Percentiles rank a stretch among this genome's conserved stretches.
phyloP scores from a whole-genome alignment of 1,140 invertebrate species.

The Penaeus indicus region DNA sequence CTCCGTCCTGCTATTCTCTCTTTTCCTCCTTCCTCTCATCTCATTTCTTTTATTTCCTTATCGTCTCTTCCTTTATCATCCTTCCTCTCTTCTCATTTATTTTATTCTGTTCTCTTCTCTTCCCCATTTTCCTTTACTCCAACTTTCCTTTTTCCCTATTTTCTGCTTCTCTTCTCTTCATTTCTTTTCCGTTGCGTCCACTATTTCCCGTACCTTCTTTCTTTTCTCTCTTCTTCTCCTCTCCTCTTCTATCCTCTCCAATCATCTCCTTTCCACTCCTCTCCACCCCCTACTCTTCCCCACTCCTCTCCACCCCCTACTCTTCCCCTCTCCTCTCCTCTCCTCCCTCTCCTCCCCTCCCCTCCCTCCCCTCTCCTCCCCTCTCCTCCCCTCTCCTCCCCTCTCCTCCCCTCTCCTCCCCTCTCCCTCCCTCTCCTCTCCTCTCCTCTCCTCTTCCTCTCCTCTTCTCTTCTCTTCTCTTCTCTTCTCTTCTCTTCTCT shows the following conservation, averaged over 20 bases:
- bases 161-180: no score
- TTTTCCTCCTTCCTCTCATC: no score
- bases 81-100: no score
- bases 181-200: no score
- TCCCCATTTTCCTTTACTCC: no score
- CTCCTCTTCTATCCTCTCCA: neutral
- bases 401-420: neutral
- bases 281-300: neutral
- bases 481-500: neutral
- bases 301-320: neutral
- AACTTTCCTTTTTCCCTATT: no score
- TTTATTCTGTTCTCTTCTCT: no score
- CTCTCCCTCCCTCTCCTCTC: neutral
- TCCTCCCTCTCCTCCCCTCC: neutral
- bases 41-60: no score
- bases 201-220: no score
- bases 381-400: neutral
- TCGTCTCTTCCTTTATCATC: no score
- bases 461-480: neutral
- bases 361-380: neutral
- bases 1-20: no score
- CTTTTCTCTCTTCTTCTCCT: no score
- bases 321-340: neutral
- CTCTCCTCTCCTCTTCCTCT: neutral
- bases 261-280: neutral